These are phyloP conservation scores for Heteromyza rotundicornis DNA, from an alignment of 2,888 invertebrate species.

Conservation along the genomic window DNA sequence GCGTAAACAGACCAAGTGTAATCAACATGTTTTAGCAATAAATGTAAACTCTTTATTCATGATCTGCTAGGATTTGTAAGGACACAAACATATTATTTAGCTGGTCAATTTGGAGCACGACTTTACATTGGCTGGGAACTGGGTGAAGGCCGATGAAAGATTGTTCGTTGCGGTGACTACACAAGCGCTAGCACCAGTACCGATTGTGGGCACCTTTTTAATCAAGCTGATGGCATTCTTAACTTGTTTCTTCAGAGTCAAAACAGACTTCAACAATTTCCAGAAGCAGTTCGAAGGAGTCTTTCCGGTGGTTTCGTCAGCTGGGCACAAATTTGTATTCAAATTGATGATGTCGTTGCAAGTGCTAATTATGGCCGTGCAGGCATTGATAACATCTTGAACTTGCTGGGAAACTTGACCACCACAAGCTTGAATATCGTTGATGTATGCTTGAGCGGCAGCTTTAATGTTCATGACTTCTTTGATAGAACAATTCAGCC, in stretches of 20 bases:
- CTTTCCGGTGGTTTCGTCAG: conserved; percentile 5
- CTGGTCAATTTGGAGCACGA: neutral
- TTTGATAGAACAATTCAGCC: conserved; percentile 44
- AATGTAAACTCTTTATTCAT: no score
- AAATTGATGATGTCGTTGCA: conserved; percentile 37
- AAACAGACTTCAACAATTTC: conserved; percentile 31
- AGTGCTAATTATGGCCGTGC: conserved; percentile 34
- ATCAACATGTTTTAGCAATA: no score
- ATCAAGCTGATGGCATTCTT: conserved; percentile 29
- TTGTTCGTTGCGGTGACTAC: conserved; percentile 9
- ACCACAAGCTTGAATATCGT: conserved; percentile 36
- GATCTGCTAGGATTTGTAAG: no score
- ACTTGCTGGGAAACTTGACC: conserved; percentile 35
- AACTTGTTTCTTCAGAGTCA: conserved; percentile 33
- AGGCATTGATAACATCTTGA: conserved; percentile 39
- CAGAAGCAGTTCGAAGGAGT: conserved; percentile 30
- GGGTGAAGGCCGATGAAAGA: neutral
- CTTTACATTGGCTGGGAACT: neutral
- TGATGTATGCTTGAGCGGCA: conserved; percentile 35
- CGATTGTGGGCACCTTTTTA: conserved; percentile 39
- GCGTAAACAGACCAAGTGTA: no score
- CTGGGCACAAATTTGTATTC: conserved; percentile 38
- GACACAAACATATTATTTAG: no score
- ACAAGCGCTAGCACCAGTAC: conserved; percentile 24
- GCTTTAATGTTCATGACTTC: conserved; percentile 37